phyloP scores from a whole-genome alignment of 37 sponge, comb jelly and placozoan species.

The Beroe forskalii region DNA sequence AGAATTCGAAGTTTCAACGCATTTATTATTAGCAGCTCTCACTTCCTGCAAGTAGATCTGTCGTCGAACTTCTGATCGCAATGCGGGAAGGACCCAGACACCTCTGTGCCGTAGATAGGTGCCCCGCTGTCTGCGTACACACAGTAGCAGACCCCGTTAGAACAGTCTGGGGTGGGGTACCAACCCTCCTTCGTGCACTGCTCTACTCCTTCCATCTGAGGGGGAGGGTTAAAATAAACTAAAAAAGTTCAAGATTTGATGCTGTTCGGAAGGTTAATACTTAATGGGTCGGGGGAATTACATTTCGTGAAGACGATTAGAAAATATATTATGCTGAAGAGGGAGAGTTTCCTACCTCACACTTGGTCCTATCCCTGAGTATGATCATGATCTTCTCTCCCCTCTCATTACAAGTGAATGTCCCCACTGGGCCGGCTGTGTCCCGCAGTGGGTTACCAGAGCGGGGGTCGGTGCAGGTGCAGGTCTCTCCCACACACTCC shows the following conservation, averaged over 20 bases:
- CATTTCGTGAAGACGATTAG: not conserved
- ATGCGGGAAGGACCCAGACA: not conserved
- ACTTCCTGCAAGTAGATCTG: slow-evolving; percentile 37
- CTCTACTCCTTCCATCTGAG: slow-evolving; percentile 33
- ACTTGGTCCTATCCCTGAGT: slow-evolving; percentile 45
- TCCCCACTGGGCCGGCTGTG: slow-evolving; percentile 1
- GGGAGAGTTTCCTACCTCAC: slow-evolving; percentile 16
- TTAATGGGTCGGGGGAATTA: no score
- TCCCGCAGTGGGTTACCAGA: not conserved
- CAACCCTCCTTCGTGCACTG: slow-evolving; percentile 50
- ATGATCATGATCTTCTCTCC: slow-evolving; percentile 56
- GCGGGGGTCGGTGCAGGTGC: slow-evolving; percentile 36
- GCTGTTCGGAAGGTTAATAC: no score
- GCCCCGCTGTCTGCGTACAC: slow-evolving; percentile 30
- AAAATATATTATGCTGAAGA: not conserved
- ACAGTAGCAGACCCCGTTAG: slow-evolving; percentile 52
- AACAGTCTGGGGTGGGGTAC: slow-evolving; percentile 63
- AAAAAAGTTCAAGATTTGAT: no score
- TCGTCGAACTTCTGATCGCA: slow-evolving; percentile 47
- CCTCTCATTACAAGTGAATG: slow-evolving; percentile 43
- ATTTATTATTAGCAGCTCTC: no score
- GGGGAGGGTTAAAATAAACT: no score
- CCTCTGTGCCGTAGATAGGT: slow-evolving; percentile 61
- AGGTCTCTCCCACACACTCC: slow-evolving; percentile 40
- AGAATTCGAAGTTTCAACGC: no score